Evolutionary conservation across 1,140 invertebrate species (phyloP), one percentile per base, ranked within the genome.

Genomic region (Micrasema longulum): DNA sequence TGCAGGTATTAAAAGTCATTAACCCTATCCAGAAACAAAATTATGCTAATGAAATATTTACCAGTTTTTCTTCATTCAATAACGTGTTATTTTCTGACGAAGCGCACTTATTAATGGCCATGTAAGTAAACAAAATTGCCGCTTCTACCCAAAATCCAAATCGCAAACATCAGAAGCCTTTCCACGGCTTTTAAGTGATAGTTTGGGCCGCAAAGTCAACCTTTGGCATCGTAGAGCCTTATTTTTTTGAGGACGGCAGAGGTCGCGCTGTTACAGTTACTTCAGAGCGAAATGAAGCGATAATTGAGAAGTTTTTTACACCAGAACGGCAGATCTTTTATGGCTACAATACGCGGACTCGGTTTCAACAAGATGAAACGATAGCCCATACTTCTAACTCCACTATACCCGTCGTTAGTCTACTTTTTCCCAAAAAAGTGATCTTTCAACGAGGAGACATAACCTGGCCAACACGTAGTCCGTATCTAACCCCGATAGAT

Each of bases 41-140:
- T 43, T 43, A 5, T 11, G 41, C 26, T 4, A 31, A 31, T n/a
- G 41, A 5, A 43, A 43, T 43, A 11, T 43, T 43, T 3, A 18
- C 60, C 10, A 3, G 41, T 12, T 66, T 66, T 45, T 6, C 63
- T n/a, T 45, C 41, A 9, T 75, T 76, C 43, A 26, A 71, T 35
- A 73, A 79, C 72, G 68, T 77, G 35, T 72, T 78, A 16, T 81
- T 80, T 55, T 78, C 76, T 38, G 79, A 80, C 71, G 79, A 81
- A 76, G 78, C 76, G 60, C 77, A 80, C 73, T 82, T 80, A 31
- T 31, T 4, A 31, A 31, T 7, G 26, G 26, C 64, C 74, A 79
- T 71, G 80, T 83, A 11, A 82, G 81, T 73, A 81, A 79, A 66
- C 78, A 83, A 57, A 83, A 82, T 75, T 80, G 76, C 57, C 55